Evolutionary conservation across 2,797 vertebrate genomes (phyloP).

Genomic region (Poeciliopsis gracilis): DNA sequence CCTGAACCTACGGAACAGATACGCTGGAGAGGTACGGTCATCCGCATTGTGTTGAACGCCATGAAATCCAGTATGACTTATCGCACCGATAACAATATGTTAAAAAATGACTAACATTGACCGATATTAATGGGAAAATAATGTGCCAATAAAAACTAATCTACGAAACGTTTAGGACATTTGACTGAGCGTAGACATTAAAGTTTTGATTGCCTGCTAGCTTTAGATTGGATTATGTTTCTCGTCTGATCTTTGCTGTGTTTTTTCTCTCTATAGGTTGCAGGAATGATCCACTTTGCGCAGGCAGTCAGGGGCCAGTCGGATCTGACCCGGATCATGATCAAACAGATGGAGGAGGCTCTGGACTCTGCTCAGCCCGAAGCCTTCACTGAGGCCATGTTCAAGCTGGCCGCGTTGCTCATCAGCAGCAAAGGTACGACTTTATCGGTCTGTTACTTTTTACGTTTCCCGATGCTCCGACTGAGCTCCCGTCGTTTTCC

Average conservation of each 20-base stretch:
- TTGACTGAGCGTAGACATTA: not conserved
- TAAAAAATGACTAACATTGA: not conserved
- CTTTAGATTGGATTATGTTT: not conserved
- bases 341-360: conserved; percentile 84
- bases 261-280: conserved; percentile 79
- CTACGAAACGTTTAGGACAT: not conserved
- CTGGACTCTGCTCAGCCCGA: conserved; percentile 67
- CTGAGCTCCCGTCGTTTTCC: not conserved
- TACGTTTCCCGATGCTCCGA: not conserved
- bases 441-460: not conserved
- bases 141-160: not conserved
- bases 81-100: not conserved
- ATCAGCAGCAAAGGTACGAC: conserved; percentile 89
- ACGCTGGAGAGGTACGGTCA: conserved; percentile 90
- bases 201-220: not conserved
- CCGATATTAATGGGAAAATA: not conserved
- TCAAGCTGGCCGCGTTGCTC: conserved; percentile 93
- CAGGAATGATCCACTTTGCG: conserved; percentile 93
- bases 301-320: conserved; percentile 82
- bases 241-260: not conserved
- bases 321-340: conserved; percentile 92
- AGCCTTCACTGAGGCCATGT: conserved; percentile 93
- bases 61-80: no score
- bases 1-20: conserved; percentile 94
- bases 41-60: not conserved